Base-by-base conservation (phyloP, 2,113 vertebrate genomes). In the Sardina pilchardus region DNA sequence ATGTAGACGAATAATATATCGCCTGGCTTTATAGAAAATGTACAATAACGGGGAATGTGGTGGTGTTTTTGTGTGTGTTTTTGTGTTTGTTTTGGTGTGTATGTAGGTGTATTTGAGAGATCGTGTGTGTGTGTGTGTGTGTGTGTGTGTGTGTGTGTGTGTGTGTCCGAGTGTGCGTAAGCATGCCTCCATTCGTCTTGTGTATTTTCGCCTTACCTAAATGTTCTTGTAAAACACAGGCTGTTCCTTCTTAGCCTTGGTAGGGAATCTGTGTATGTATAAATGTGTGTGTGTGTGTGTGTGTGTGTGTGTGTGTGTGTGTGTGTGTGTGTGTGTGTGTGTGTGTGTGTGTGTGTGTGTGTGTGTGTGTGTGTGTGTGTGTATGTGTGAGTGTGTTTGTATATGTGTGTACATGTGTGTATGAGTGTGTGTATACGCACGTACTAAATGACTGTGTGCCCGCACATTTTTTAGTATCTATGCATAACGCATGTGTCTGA, bases 381-480 rank as follows among this genome's bases (percentile, higher is more conserved):
- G 7, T 71, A 14, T 75, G 24, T 26, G 6, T 75, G 44, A 6
- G 12, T 47, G 39, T 47, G 7, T 71, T 4, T 75, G 24, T 26
- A 7, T 75, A 21, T 6, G 12, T 47, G 39, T 47, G 12, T 47
- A 6, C 12, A 12, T 47, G 12, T 6, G 1, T n/a, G n/a, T n/a
- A 47, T 47, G 45, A 47, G 12, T 53, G 50, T 53, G 50, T 21
- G 48, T 84, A 84, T 82, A n/a, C n/a, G n/a, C n/a, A n/a, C n/a
- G n/a, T n/a, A n/a, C n/a, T n/a, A n/a, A n/a, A n/a, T n/a, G n/a
- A n/a, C n/a, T n/a, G n/a, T n/a, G n/a, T n/a, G n/a, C n/a, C n/a
- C n/a, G 82, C 78, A 59, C 83, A 85, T 81, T 56, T 87, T 81
- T 83, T 30, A 84, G 81, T 88, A 80, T 47, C 47, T 85, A 21